A percentile compares a stretch with the other conserved stretches of the same genome.
phyloP scores from a whole-genome alignment of 2,113 vertebrate genomes.

The Picathartes gymnocephalus region DNA sequence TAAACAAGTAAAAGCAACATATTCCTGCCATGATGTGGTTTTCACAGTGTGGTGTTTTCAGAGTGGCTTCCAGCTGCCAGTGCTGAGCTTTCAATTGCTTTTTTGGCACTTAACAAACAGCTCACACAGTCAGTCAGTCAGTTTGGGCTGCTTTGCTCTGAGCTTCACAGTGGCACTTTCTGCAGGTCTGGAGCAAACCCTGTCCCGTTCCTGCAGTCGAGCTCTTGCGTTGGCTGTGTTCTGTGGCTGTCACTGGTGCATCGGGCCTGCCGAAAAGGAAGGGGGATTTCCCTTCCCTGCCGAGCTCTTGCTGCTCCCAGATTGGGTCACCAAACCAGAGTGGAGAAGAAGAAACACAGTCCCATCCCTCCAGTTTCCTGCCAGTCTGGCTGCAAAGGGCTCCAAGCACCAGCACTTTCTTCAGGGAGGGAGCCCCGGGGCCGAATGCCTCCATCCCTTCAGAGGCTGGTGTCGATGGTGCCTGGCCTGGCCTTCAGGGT shows the following conservation, averaged over 20 bases:
- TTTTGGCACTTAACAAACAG: constrained; percentile 26
- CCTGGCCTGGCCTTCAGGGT: constrained; percentile 63
- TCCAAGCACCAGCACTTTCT: background rate
- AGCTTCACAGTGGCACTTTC: constrained; percentile 12
- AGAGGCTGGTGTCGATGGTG: constrained; percentile 83
- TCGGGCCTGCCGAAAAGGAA: background rate
- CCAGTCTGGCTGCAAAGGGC: background rate
- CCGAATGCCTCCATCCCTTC: background rate
- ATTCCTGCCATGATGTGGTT: background rate
- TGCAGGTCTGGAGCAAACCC: background rate
- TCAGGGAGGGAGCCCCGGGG: accelerated
- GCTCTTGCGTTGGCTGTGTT: background rate
- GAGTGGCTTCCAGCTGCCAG: background rate
- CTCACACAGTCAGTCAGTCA: background rate
- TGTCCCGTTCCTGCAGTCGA: background rate
- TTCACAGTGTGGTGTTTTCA: constrained; percentile 60
- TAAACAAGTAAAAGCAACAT: background rate
- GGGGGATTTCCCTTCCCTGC: background rate
- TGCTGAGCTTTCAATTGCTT: background rate
- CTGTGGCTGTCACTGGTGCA: accelerated
- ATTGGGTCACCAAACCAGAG: background rate
- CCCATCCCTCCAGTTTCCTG: background rate
- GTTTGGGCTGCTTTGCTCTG: background rate
- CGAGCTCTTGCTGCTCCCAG: accelerated
- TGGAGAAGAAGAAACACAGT: accelerated